These are phyloP conservation scores for Epirrita christyi DNA, from an alignment of 2,888 invertebrate genomes.

Conservation along the genomic window DNA sequence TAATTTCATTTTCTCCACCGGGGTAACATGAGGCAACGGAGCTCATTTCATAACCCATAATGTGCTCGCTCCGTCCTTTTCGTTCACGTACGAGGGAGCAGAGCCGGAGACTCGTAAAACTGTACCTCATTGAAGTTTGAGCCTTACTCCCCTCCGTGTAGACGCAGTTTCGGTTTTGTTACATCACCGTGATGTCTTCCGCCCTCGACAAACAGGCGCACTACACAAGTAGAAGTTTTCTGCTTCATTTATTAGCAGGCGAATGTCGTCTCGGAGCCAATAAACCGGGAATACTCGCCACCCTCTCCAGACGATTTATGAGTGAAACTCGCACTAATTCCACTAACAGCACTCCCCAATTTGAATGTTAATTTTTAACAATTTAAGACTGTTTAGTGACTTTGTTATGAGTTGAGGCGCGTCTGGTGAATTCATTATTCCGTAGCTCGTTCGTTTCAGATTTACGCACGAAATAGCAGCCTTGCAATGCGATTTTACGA, in stretches of 20 bases:
- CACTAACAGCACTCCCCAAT: constrained; percentile 80
- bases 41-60: constrained; percentile 82
- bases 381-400: constrained; percentile 77
- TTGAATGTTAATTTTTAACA: constrained; percentile 84
- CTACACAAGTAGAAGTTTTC: constrained; percentile 78
- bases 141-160: constrained; percentile 57
- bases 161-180: constrained; percentile 58
- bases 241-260: constrained; percentile 82
- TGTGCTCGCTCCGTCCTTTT: constrained; percentile 61
- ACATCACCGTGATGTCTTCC: constrained; percentile 59
- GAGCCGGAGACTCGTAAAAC: constrained; percentile 54
- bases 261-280: constrained; percentile 75
- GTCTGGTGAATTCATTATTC: constrained; percentile 62
- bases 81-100: constrained; percentile 47
- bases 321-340: constrained; percentile 78
- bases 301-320: constrained; percentile 81
- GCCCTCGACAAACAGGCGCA: constrained; percentile 67
- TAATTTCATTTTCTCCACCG: constrained; percentile 78
- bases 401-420: constrained; percentile 67
- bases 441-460: constrained; percentile 57
- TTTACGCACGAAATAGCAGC: constrained; percentile 54
- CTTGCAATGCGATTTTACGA: constrained; percentile 58
- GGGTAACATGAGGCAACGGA: constrained; percentile 74
- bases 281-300: constrained; percentile 71
- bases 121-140: constrained; percentile 59